A percentile compares a stretch with the other conserved stretches of the same genome.
Conservation (phyloP, 1,140 invertebrate genomes). For the Portunus trituberculatus region DNA sequence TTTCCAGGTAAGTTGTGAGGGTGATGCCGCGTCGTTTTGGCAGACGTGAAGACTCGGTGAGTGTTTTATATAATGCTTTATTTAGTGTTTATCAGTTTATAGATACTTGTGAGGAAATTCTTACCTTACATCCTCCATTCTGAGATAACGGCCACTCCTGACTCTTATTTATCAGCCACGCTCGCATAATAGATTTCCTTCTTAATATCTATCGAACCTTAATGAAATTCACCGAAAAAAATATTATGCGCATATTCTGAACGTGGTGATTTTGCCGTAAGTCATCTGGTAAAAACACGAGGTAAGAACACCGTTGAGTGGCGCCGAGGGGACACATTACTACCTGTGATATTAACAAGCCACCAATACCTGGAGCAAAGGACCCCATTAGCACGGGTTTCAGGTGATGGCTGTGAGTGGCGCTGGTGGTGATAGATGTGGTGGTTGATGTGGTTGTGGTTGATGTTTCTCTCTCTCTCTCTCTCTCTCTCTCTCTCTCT, state of each 20-base stretch:
- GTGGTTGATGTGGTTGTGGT: too few relatives aligned
- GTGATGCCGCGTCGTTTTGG: background rate
- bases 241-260: background rate
- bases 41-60: background rate
- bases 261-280: background rate
- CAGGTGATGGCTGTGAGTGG: background rate
- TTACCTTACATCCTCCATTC: too few relatives aligned
- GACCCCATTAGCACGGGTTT: background rate
- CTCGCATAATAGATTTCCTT: background rate
- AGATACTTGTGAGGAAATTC: too few relatives aligned
- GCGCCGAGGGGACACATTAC: background rate
- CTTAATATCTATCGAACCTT: background rate
- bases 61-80: background rate
- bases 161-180: background rate
- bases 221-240: background rate
- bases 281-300: background rate
- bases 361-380: background rate
- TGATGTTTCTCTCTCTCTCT: conserved; percentile 9
- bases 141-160: background rate
- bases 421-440: too few relatives aligned
- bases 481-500: conserved; percentile 52
- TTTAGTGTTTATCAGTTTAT: too few relatives aligned
- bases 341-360: background rate
- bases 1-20: background rate
- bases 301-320: background rate